Evolutionary conservation across 2,113 vertebrate genomes (phyloP).

Genomic region (Catharus minimus): DNA sequence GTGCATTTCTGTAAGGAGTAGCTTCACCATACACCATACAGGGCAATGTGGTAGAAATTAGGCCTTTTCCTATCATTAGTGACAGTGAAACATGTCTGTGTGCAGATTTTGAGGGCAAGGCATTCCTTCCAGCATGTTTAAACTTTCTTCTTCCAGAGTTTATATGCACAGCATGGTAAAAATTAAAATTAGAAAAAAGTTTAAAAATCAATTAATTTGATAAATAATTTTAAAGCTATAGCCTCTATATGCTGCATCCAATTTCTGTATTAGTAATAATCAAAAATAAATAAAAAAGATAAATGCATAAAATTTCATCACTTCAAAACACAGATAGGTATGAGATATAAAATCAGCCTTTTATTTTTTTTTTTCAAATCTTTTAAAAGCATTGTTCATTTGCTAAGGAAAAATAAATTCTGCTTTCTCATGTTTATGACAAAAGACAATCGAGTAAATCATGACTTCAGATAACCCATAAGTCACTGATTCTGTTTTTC

Average conservation of each 20-base stretch:
- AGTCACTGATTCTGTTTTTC: constrained; percentile 52
- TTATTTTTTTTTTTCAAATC: neutral
- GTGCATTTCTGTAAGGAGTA: neutral
- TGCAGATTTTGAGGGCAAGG: neutral
- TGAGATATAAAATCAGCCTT: neutral
- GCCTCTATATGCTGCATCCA: neutral
- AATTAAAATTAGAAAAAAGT: neutral
- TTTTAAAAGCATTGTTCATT: neutral
- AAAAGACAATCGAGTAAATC: constrained; percentile 15
- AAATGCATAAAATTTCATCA: neutral
- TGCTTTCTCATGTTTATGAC: neutral
- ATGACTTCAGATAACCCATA: constrained; percentile 38
- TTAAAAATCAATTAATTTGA: neutral
- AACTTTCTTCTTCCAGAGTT: neutral
- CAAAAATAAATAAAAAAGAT: neutral
- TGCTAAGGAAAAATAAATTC: neutral
- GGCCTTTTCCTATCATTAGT: neutral
- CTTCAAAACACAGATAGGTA: neutral
- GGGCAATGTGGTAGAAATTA: neutral
- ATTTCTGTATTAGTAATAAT: neutral
- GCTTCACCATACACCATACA: neutral
- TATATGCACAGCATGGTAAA: neutral
- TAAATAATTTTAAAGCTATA: neutral
- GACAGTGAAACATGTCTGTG: neutral
- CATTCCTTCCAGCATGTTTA: neutral